Conservation (phyloP, 2,888 invertebrate genomes). For the Tethea ocularis region DNA sequence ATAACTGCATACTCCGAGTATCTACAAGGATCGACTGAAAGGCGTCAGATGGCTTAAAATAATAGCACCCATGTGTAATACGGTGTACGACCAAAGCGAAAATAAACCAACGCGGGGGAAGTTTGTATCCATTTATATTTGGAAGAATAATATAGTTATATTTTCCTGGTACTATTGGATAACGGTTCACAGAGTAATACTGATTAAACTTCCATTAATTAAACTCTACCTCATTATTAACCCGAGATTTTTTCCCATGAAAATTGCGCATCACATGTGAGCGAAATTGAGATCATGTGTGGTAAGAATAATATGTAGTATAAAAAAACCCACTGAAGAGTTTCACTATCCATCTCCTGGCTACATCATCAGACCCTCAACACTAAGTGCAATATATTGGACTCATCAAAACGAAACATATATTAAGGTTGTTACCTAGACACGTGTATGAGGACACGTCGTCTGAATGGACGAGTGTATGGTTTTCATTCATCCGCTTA, state of each 20-base stretch:
- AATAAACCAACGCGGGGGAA: slow-evolving; percentile 78
- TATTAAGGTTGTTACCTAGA: too few relatives aligned
- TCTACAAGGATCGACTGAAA: slow-evolving; percentile 50
- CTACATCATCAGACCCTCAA: too few relatives aligned
- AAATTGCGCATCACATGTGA: background rate
- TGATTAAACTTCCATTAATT: background rate
- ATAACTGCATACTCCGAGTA: slow-evolving; percentile 42
- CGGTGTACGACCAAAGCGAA: slow-evolving; percentile 55
- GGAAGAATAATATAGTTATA: slow-evolving; percentile 44
- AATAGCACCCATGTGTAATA: slow-evolving; percentile 64
- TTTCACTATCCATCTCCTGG: too few relatives aligned
- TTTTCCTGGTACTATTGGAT: slow-evolving; percentile 48
- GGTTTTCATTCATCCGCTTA: too few relatives aligned
- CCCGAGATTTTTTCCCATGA: background rate
- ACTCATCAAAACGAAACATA: too few relatives aligned
- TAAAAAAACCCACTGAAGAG: too few relatives aligned
- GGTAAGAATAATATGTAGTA: background rate
- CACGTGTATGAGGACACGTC: too few relatives aligned
- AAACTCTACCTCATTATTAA: background rate
- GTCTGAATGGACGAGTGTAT: too few relatives aligned
- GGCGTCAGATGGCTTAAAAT: slow-evolving; percentile 65
- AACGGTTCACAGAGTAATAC: background rate
- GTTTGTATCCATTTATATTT: slow-evolving; percentile 67
- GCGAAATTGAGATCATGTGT: background rate
- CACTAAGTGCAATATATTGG: too few relatives aligned